Conservation (phyloP, 2,888 invertebrate species). For the Palloptera scutellata region DNA sequence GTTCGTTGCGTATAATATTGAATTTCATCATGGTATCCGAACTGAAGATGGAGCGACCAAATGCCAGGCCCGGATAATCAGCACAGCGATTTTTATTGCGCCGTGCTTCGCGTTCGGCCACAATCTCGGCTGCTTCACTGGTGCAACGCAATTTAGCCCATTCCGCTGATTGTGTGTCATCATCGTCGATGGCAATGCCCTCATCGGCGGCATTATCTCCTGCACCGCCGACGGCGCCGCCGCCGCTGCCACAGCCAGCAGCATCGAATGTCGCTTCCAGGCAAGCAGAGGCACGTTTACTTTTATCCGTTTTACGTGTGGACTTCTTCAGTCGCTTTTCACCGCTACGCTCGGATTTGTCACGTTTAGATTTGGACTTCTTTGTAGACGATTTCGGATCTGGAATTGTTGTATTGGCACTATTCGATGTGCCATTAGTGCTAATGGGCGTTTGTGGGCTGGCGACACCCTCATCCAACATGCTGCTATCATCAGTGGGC, state of each 20-base stretch:
- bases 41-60: slow-evolving; percentile 91
- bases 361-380: slow-evolving; percentile 41
- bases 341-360: slow-evolving; percentile 32
- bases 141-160: slow-evolving; percentile 86
- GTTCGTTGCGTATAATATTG: slow-evolving; percentile 94
- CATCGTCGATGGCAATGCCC: slow-evolving; percentile 69
- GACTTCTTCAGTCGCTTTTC: slow-evolving; percentile 50
- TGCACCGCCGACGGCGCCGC: slow-evolving; percentile 42
- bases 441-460: slow-evolving; percentile 41
- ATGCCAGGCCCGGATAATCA: slow-evolving; percentile 91
- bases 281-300: slow-evolving; percentile 47
- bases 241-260: slow-evolving; percentile 30
- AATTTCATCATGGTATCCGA: slow-evolving; percentile 98
- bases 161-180: slow-evolving; percentile 82
- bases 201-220: slow-evolving; percentile 57
- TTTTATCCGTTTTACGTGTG: slow-evolving; percentile 48
- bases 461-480: slow-evolving; percentile 52
- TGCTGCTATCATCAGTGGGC: slow-evolving; percentile 61
- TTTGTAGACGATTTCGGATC: slow-evolving; percentile 28
- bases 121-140: slow-evolving; percentile 87
- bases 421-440: slow-evolving; percentile 34
- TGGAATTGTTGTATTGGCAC: slow-evolving; percentile 36
- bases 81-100: slow-evolving; percentile 80
- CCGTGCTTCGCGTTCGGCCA: slow-evolving; percentile 83
- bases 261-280: slow-evolving; percentile 40